Evolutionary conservation across 2,113 vertebrate species (phyloP), one percentile per base, ranked within the genome.

Genomic region (Anoura caudifer): DNA sequence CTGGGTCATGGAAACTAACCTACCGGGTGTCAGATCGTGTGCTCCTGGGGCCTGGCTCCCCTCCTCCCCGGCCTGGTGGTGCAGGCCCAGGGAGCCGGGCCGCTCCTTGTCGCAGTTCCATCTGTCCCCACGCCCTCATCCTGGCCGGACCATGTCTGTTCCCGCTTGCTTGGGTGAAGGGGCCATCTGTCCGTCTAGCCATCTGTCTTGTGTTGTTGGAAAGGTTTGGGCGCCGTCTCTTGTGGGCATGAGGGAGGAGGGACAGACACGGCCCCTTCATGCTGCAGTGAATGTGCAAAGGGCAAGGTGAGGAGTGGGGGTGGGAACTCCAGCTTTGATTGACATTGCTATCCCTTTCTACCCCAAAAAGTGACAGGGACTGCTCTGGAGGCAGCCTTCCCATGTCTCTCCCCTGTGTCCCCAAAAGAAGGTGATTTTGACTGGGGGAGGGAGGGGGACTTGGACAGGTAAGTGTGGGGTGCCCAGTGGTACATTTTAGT

Each of bases 121-220:
- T 96, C 97, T 97, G 95, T 96, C 94, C 91, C 91, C 95, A 84
- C 0, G 14, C 94, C 97, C 97, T 96, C 88, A 54, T 94, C 89
- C 95, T 88, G 95, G 96, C 96, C 47, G 50, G 97, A 75, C 93
- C 95, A 70, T 93, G 95, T 97, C 69, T 97, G 94, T 98, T 94
- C 93, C 89, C 94, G 97, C 96, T 98, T 97, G 97, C 97, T 97
- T 97, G 97, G 97, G 97, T 97, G 97, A 97, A 97, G 97, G 97
- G 97, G 97, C 97, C 97, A 95, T 97, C 96, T 97, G 97, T 97
- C 90, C 38, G 97, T 97, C 97, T 95, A 91, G 96, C 97, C 96
- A 96, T 97, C 96, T 97, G 96, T 97, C 96, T 97, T 94, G 91
- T 96, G 95, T 92, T 3, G 43, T 93, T 93, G 97, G 88, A 97